Conservation (phyloP, 2,113 vertebrate genomes). For the Pluvialis apricaria region DNA sequence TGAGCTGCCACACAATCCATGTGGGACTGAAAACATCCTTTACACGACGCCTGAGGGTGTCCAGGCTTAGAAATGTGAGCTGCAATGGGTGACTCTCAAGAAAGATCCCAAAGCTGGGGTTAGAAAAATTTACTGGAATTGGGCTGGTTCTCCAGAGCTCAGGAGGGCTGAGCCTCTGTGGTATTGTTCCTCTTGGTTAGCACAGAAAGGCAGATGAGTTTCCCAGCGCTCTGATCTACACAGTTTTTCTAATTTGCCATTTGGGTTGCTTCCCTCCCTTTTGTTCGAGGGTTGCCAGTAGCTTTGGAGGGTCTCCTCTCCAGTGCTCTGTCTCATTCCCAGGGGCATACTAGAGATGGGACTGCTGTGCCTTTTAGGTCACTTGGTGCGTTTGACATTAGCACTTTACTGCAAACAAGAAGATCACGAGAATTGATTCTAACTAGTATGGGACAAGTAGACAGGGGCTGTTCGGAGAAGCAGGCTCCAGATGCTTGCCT, state of each 20-base stretch:
- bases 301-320: neutral
- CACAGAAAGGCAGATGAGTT: neutral
- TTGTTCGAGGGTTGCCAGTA: neutral
- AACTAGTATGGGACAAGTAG: neutral
- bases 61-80: neutral
- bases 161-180: neutral
- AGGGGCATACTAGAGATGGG: neutral
- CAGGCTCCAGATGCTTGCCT: constrained; percentile 33
- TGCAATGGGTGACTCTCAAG: neutral
- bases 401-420: neutral
- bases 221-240: neutral
- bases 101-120: neutral
- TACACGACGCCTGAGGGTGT: neutral
- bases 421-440: neutral
- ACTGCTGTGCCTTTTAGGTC: neutral
- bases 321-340: neutral
- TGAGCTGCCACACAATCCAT: neutral
- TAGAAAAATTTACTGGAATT: neutral
- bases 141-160: neutral
- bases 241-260: neutral
- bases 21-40: neutral
- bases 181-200: neutral
- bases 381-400: neutral
- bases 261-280: neutral
- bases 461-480: neutral